These are phyloP conservation scores for Monomorium pharaonis DNA, from an alignment of 1,140 invertebrate genomes.

Conservation along the genomic window DNA sequence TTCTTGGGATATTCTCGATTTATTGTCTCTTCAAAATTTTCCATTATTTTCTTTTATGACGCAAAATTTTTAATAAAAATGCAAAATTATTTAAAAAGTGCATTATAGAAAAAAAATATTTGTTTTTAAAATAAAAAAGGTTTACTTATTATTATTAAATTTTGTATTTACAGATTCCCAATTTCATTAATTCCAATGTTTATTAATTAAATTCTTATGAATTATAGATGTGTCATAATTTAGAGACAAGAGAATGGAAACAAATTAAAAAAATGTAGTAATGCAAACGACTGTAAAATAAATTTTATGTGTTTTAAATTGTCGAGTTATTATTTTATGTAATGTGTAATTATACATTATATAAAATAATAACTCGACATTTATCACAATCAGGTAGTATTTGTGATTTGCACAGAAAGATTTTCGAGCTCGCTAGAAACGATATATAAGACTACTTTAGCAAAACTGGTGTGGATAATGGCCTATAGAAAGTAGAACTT, in stretches of 20 bases:
- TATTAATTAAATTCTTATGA: background rate
- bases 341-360: no score
- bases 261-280: no score
- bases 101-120: background rate
- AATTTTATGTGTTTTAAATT: background rate
- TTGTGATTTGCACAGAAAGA: background rate
- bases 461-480: background rate
- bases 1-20: background rate
- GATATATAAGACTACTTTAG: background rate
- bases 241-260: no score
- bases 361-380: background rate
- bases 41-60: background rate
- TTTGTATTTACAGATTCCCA: no score
- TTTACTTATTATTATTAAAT: no score
- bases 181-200: background rate
- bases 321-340: no score
- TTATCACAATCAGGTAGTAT: background rate
- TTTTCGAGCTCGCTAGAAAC: background rate
- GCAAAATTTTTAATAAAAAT: background rate
- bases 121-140: background rate
- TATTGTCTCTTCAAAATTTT: background rate
- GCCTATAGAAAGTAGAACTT: slow-evolving; percentile 11
- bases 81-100: background rate
- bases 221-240: no score
- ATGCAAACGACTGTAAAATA: background rate